Conservation (phyloP, 2,888 invertebrate species). For the Dexiosoma caninum region DNA sequence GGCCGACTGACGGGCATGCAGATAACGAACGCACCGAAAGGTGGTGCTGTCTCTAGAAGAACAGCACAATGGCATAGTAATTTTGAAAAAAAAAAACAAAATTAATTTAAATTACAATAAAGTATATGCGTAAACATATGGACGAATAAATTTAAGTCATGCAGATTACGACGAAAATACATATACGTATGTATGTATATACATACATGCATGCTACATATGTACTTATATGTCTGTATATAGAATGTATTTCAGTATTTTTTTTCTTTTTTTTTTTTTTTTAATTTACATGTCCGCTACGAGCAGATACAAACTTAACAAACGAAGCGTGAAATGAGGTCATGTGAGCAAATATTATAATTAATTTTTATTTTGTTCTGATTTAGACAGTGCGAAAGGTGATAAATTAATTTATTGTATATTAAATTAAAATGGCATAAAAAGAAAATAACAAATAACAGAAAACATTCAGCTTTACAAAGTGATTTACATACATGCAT, state of each 20-base stretch:
- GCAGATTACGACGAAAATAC: neutral
- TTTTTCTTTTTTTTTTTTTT: slow-evolving; percentile 3
- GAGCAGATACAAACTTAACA: slow-evolving; percentile 58
- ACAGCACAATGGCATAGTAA: slow-evolving; percentile 9
- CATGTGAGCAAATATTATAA: slow-evolving; percentile 42
- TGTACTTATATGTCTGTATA: neutral
- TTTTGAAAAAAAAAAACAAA: slow-evolving; percentile 2
- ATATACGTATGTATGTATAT: neutral
- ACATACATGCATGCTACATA: neutral
- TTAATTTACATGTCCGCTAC: slow-evolving; percentile 56
- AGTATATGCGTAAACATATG: neutral
- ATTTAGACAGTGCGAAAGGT: slow-evolving; percentile 43
- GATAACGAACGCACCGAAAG: neutral
- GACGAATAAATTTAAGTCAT: slow-evolving; percentile 21
- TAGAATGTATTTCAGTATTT: slow-evolving; percentile 12
- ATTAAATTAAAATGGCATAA: neutral
- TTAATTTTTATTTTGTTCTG: slow-evolving; percentile 8
- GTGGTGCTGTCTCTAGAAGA: slow-evolving; percentile 10
- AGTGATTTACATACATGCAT: no score
- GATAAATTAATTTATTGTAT: slow-evolving; percentile 26
- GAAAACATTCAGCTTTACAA: neutral
- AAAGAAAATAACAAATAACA: no score
- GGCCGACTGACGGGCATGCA: slow-evolving; percentile 2
- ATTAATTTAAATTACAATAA: slow-evolving; percentile 25
- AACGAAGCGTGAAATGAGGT: slow-evolving; percentile 62